Evolutionary conservation across 2,113 vertebrate species (phyloP).

Genomic region (Nothocercus nigrocapillus): DNA sequence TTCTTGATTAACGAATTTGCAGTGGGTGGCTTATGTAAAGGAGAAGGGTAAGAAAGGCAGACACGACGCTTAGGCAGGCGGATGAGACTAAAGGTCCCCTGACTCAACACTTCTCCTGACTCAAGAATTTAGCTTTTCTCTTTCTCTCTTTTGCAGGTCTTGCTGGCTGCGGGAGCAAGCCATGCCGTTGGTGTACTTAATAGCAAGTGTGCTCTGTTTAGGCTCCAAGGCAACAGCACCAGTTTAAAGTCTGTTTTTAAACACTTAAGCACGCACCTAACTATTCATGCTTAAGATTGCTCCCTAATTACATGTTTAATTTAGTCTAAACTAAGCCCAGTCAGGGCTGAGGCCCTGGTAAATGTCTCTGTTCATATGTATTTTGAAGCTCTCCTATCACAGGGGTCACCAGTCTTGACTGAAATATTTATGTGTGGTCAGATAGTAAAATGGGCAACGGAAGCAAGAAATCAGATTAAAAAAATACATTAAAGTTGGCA

Average conservation of each 20-base stretch:
- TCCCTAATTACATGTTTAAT: not conserved
- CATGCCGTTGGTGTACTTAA: not conserved
- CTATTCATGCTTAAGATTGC: not conserved
- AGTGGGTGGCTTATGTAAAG: slow-evolving; percentile 21
- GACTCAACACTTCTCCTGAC: slow-evolving; percentile 44
- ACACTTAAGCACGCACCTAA: not conserved
- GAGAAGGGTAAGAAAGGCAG: not conserved
- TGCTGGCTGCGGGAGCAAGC: not conserved
- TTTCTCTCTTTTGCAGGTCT: not conserved
- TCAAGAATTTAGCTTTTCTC: not conserved
- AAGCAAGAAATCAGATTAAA: not conserved
- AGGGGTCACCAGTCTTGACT: not conserved
- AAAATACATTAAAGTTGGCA: not conserved
- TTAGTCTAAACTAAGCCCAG: not conserved
- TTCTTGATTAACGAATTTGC: slow-evolving; percentile 30
- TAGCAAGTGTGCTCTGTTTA: not conserved
- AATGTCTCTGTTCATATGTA: fast-evolving
- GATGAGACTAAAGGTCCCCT: slow-evolving; percentile 29
- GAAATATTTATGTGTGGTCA: not conserved
- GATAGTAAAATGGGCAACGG: not conserved
- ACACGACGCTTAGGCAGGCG: not conserved
- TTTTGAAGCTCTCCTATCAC: fast-evolving
- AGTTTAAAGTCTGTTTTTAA: not conserved
- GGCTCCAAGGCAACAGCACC: slow-evolving; percentile 11
- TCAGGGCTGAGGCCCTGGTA: not conserved